Evolutionary conservation across 2,888 invertebrate genomes (phyloP), one percentile per base, ranked within the genome.

Genomic region (Timema cristinae): DNA sequence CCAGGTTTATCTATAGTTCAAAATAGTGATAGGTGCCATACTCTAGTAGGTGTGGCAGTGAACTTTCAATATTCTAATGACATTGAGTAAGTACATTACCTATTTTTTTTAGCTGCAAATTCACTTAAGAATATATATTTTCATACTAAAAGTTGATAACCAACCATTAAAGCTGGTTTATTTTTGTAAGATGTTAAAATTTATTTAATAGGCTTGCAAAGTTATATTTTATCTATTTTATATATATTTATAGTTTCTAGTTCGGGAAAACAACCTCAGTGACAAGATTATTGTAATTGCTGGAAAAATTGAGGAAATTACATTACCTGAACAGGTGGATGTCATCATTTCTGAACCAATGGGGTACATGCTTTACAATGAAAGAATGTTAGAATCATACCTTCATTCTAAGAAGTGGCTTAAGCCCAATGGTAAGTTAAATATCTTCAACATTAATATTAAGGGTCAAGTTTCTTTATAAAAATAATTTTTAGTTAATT

Each of bases 331-430:
- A 82, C 89, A 87, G 79, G 98, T 99, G 32, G 98, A 99, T 84
- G 91, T 97, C 63, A 98, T 99, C 78, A 95, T 99, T 77, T 98
- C 97, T 2, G 99, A 99, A 84, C 98, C 98, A 0, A 99, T 99
- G 98, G 98, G 98, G n/a, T 99, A 99, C 82, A 98, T 99, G 98
- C 85, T 99, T 72, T 97, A 97, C 83, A 99, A 99, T 84, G 98
- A 99, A 83, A 87, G 98, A 75, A 99, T 99, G 99, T 86, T 99
- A 77, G 99, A 99, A 85, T 97, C 97, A 0, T 99, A 96, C 85
- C 85, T 99, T 74, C 98, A 98, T 85, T 98, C 98, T 6, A 96
- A 98, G 80, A 98, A 98, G 82, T 99, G 98, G 96, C 86, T 98
- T 56, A 92, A 92, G 82, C 93, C 94, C 47, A 85, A 85, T 80